Evolutionary conservation across 1,140 invertebrate genomes (phyloP).

Genomic region (Drosophila truncata): DNA sequence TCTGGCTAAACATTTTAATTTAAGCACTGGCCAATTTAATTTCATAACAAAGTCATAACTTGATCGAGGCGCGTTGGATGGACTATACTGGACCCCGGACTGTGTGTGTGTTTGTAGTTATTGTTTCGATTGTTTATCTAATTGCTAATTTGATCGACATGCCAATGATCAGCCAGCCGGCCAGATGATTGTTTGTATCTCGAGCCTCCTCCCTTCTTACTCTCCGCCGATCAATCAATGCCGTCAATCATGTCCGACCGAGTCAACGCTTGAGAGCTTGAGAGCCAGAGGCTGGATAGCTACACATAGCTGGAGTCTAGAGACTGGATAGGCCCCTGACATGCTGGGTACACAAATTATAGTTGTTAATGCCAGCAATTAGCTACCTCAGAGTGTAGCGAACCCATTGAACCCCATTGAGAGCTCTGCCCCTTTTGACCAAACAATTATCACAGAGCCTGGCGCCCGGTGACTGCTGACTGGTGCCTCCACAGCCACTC

Average conservation of each 20-base stretch:
- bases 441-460: constrained; percentile 63
- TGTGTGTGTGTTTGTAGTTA: constrained; percentile 10
- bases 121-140: constrained; percentile 48
- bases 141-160: constrained; percentile 54
- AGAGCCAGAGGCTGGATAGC: not conserved
- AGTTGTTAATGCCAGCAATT: constrained; percentile 28
- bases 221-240: constrained; percentile 47
- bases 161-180: constrained; percentile 39
- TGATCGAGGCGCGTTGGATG: constrained; percentile 9
- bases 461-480: constrained; percentile 8
- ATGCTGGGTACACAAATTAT: constrained; percentile 4
- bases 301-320: not conserved
- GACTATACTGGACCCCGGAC: not conserved
- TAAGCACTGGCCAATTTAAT: constrained; percentile 29
- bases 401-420: constrained; percentile 14
- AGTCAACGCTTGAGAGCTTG: constrained; percentile 7
- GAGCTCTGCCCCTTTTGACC: constrained; percentile 20
- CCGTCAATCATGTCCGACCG: constrained; percentile 45
- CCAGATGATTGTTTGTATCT: constrained; percentile 31
- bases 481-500: not conserved
- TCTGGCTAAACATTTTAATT: constrained; percentile 36
- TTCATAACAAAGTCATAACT: constrained; percentile 47
- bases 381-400: constrained; percentile 14
- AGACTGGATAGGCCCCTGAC: constrained; percentile 3
- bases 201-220: constrained; percentile 2